Conservation (phyloP, 2,888 invertebrate species). For the Eupsilia transversa region DNA sequence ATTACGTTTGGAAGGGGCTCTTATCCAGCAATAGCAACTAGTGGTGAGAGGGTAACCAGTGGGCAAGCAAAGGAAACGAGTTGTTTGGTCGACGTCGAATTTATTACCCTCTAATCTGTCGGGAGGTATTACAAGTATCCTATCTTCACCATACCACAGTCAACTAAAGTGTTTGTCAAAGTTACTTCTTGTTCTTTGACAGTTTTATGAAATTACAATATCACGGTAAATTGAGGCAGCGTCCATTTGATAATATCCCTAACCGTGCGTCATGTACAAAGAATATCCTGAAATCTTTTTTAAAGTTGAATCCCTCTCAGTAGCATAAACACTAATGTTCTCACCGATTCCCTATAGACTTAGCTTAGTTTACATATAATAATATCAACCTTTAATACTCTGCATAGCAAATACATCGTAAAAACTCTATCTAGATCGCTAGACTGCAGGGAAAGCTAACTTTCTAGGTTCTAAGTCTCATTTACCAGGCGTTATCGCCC, state of each 20-base stretch:
- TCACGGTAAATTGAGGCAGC: not conserved
- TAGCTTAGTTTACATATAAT: constrained; percentile 10
- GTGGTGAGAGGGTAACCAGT: no score
- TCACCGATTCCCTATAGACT: not conserved
- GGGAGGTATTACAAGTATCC: no score
- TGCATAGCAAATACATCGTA: constrained; percentile 43
- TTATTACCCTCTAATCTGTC: no score
- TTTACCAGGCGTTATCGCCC: constrained; percentile 29
- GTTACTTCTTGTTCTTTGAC: not conserved
- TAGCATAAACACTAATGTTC: not conserved
- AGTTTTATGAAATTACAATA: not conserved
- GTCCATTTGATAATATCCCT: not conserved
- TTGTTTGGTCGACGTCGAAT: no score
- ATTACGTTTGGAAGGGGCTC: no score
- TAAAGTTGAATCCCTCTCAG: no score
- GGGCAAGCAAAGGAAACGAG: no score
- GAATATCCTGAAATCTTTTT: not conserved
- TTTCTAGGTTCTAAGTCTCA: constrained; percentile 45
- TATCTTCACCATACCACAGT: no score
- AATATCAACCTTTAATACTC: constrained; percentile 16
- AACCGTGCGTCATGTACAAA: not conserved
- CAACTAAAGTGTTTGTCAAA: no score
- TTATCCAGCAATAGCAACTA: no score
- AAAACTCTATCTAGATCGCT: constrained; percentile 37
- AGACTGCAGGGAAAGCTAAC: constrained; percentile 41